phyloP scores from a whole-genome alignment of 2,888 invertebrate species.

The Drosophila ustulata region DNA sequence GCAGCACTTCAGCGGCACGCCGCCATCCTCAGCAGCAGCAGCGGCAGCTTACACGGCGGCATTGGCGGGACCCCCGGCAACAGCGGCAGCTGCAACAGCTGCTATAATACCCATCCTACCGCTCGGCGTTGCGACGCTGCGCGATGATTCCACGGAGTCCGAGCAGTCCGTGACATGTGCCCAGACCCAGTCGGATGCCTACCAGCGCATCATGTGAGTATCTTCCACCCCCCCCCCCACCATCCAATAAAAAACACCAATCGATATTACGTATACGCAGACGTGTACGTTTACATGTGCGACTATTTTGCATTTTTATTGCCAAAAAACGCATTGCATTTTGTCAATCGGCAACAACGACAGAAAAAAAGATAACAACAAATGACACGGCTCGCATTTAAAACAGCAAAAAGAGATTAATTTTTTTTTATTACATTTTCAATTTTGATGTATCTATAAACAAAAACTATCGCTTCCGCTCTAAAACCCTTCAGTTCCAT shows the following conservation, averaged over 20 bases:
- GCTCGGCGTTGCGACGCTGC: constrained; percentile 85
- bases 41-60: constrained; percentile 80
- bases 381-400: no score
- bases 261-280: constrained; percentile 10
- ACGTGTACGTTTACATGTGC: no score
- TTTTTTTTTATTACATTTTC: no score
- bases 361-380: not conserved
- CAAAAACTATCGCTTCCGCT: no score
- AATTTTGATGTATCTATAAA: no score
- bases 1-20: constrained; percentile 75
- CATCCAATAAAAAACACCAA: not conserved
- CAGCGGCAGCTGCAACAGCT: constrained; percentile 85
- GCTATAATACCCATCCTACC: constrained; percentile 85
- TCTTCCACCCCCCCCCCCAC: no score
- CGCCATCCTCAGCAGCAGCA: constrained; percentile 64
- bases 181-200: constrained; percentile 84
- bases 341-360: not conserved
- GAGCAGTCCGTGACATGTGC: constrained; percentile 85
- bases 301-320: constrained; percentile 5
- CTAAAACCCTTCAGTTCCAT: no score
- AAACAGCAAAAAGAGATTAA: no score
- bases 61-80: constrained; percentile 85
- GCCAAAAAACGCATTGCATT: not conserved
- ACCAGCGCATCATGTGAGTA: constrained; percentile 85
- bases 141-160: constrained; percentile 85